Evolutionary conservation across 2,113 vertebrate genomes (phyloP).

Genomic region (Gobiocypris rarus): DNA sequence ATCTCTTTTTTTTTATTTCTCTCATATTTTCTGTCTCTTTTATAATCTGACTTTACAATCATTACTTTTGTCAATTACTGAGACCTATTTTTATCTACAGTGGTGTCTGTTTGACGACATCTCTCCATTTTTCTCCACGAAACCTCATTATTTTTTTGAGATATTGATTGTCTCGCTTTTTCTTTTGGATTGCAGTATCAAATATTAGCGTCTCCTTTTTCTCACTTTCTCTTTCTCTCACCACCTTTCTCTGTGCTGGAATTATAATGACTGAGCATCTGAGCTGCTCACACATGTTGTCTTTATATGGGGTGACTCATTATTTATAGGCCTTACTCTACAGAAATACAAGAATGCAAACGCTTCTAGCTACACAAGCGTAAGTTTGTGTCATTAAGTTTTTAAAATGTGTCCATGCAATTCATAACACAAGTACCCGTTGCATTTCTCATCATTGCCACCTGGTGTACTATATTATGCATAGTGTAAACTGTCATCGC

Average conservation of each 20-base stretch:
- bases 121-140: background rate
- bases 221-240: background rate
- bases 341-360: background rate
- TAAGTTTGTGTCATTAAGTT: background rate
- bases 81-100: background rate
- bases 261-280: background rate
- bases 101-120: background rate
- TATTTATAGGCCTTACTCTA: background rate
- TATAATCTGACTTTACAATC: background rate
- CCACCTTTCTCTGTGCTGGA: background rate
- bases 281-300: background rate
- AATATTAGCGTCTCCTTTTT: background rate
- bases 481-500: too few relatives aligned
- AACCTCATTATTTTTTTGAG: conserved; percentile 37
- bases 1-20: background rate
- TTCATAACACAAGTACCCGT: background rate
- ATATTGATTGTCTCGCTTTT: conserved; percentile 33
- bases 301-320: background rate
- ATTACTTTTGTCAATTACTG: conserved; percentile 15
- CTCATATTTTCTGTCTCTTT: background rate
- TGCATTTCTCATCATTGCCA: too few relatives aligned
- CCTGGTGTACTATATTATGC: too few relatives aligned
- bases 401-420: background rate
- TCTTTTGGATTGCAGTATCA: conserved; percentile 21
- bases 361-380: background rate